phyloP scores from a whole-genome alignment of 2,797 vertebrate species.

The Acipenser transmontanus region DNA sequence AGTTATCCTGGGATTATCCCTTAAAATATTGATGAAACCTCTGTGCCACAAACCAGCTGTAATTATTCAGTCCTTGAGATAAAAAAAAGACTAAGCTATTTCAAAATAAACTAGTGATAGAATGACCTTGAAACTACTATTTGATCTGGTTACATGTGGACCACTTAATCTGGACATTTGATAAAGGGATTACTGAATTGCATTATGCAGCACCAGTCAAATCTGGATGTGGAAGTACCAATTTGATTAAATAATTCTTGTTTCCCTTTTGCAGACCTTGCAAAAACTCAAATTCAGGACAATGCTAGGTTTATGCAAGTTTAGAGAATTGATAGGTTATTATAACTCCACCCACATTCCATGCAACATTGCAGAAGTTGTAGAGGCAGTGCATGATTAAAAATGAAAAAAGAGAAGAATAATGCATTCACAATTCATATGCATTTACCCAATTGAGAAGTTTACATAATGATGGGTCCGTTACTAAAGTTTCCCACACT shows the following conservation, averaged over 20 bases:
- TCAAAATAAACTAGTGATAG: constrained; percentile 60
- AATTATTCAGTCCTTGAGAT: constrained; percentile 55
- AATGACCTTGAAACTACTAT: constrained; percentile 64
- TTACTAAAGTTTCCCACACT: too few relatives aligned
- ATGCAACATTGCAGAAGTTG: neutral
- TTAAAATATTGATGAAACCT: constrained; percentile 14
- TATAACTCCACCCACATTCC: neutral
- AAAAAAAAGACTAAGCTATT: constrained; percentile 43
- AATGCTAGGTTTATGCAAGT: constrained; percentile 58
- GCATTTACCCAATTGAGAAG: too few relatives aligned
- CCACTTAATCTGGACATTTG: constrained; percentile 58
- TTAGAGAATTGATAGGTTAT: constrained; percentile 17
- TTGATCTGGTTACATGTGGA: constrained; percentile 54
- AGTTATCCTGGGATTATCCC: too few relatives aligned
- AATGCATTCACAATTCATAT: too few relatives aligned
- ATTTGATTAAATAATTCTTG: constrained; percentile 70
- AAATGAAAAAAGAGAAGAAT: too few relatives aligned
- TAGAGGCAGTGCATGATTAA: too few relatives aligned
- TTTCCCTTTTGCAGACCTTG: constrained; percentile 62
- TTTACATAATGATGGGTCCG: too few relatives aligned
- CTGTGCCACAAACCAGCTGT: constrained; percentile 41
- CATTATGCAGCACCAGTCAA: constrained; percentile 57
- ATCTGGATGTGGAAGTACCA: constrained; percentile 60
- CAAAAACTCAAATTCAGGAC: constrained; percentile 68
- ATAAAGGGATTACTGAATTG: constrained; percentile 68